Evolutionary conservation across 2,888 invertebrate species (phyloP).

Genomic region (Metellina segmentata): DNA sequence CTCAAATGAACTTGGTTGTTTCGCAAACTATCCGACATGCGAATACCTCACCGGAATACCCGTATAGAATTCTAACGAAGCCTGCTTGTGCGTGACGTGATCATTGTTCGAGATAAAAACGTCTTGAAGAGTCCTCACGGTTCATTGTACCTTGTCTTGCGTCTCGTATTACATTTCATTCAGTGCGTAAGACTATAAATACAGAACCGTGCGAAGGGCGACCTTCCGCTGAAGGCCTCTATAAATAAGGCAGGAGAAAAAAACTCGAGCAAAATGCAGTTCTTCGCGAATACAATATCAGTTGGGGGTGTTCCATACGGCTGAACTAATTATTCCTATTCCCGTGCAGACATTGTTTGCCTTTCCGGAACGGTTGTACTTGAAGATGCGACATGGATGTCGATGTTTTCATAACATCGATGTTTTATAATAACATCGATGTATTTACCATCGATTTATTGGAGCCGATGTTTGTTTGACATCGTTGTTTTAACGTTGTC

Average conservation of each 20-base stretch:
- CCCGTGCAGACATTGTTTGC: neutral
- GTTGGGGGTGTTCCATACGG: neutral
- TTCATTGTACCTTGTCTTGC: constrained; percentile 45
- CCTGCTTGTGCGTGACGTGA: constrained; percentile 49
- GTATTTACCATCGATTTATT: no score
- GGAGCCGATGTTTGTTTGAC: no score
- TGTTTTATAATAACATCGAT: no score
- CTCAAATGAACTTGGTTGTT: constrained; percentile 54
- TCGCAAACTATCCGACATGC: constrained; percentile 37
- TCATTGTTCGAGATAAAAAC: constrained; percentile 38
- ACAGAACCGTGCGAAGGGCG: constrained; percentile 15
- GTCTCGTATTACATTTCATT: constrained; percentile 24
- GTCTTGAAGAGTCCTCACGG: constrained; percentile 35
- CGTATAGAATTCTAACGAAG: constrained; percentile 52
- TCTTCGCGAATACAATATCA: neutral
- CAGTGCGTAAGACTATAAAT: constrained; percentile 39
- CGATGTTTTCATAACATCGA: no score
- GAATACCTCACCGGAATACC: constrained; percentile 33
- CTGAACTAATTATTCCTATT: neutral
- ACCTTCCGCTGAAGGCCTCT: constrained; percentile 16
- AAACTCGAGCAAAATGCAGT: neutral
- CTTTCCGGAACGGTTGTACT: neutral
- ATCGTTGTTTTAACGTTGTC: no score
- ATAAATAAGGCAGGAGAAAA: constrained; percentile 7
- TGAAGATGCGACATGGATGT: no score